Evolutionary conservation across 1,140 invertebrate genomes (phyloP).

Genomic region (Nephotettix cincticeps): DNA sequence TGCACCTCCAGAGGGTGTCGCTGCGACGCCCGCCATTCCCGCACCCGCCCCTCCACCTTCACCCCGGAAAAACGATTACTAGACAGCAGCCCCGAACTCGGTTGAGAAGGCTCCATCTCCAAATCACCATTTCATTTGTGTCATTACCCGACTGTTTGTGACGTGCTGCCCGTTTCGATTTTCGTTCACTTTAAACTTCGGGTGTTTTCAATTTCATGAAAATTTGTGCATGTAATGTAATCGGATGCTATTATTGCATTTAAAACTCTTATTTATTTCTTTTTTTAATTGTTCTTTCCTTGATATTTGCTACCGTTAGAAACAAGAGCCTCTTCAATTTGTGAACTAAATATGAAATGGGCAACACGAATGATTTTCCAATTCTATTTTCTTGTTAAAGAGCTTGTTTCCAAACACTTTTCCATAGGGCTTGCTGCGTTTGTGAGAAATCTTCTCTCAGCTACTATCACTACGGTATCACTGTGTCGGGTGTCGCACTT

Average conservation of each 20-base stretch:
- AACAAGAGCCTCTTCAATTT: too few relatives aligned
- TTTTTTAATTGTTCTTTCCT: too few relatives aligned
- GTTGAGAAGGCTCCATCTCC: too few relatives aligned
- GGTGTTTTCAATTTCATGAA: too few relatives aligned
- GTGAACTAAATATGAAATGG: not conserved
- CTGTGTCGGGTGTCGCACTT: not conserved
- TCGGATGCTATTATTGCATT: too few relatives aligned
- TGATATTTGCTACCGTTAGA: too few relatives aligned
- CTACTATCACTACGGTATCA: not conserved
- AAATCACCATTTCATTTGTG: not conserved
- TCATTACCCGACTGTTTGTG: not conserved
- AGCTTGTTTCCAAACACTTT: too few relatives aligned
- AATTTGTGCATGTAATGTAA: too few relatives aligned
- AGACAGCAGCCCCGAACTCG: slow-evolving; percentile 15
- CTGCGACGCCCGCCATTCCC: slow-evolving; percentile 43
- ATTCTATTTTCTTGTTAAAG: too few relatives aligned
- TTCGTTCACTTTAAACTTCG: too few relatives aligned
- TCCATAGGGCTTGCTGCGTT: not conserved
- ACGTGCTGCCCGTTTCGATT: too few relatives aligned
- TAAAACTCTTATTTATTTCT: too few relatives aligned
- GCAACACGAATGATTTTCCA: not conserved
- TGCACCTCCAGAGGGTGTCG: slow-evolving; percentile 69
- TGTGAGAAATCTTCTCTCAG: not conserved
- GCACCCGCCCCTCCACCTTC: not conserved
- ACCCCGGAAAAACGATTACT: slow-evolving; percentile 21